phyloP scores from a whole-genome alignment of 2,888 invertebrate genomes.

The Lycocerus yunnanus region DNA sequence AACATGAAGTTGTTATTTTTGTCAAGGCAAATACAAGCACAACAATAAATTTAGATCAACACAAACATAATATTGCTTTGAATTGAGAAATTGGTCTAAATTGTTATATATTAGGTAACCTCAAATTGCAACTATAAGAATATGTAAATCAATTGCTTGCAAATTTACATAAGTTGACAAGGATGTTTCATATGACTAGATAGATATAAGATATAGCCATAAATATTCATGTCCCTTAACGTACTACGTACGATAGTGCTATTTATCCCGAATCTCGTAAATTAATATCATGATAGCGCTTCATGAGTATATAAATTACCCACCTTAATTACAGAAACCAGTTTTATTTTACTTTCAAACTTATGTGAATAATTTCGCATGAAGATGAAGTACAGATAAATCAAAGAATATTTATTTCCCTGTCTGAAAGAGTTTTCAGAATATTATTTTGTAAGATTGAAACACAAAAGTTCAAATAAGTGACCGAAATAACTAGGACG shows the following conservation, averaged over 20 bases:
- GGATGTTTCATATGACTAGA: conserved; percentile 8
- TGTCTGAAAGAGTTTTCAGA: no score
- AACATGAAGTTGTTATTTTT: not conserved
- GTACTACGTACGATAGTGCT: not conserved
- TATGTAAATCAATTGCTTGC: conserved; percentile 12
- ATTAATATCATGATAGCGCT: not conserved
- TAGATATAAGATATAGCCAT: not conserved
- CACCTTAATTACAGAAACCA: not conserved
- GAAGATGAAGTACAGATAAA: not conserved
- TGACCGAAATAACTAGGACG: not conserved
- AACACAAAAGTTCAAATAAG: not conserved
- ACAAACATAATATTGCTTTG: conserved; percentile 3
- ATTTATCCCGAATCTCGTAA: not conserved
- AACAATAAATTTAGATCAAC: conserved; percentile 1
- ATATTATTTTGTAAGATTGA: not conserved
- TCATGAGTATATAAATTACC: not conserved
- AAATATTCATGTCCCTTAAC: conserved; percentile 12
- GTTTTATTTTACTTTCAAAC: not conserved
- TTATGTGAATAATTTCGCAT: not conserved
- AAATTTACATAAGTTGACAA: conserved; percentile 15
- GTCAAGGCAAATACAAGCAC: not conserved
- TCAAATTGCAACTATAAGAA: conserved; percentile 6
- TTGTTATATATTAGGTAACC: conserved; percentile 12
- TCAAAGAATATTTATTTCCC: no score
- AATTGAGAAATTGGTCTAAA: conserved; percentile 19